These are phyloP conservation scores for Diorhabda sublineata DNA, from an alignment of 1,140 invertebrate genomes.

Conservation along the genomic window DNA sequence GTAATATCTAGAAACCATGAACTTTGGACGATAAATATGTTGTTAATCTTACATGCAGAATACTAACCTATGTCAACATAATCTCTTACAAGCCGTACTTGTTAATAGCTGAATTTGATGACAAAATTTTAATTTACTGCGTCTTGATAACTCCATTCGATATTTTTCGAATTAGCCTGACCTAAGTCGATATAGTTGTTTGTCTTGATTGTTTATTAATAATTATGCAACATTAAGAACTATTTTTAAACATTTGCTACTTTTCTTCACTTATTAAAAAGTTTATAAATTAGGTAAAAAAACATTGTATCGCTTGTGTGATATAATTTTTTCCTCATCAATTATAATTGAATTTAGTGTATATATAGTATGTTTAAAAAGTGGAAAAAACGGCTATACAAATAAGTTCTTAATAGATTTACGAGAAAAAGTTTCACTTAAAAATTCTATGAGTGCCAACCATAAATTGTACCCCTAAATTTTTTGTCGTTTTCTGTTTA, in stretches of 20 bases:
- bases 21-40: conserved; percentile 1
- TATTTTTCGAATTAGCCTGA: conserved; percentile 1
- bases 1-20: background rate
- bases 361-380: too few species aligned
- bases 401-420: too few species aligned
- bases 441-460: too few species aligned
- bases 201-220: background rate
- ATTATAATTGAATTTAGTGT: too few species aligned
- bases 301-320: too few species aligned
- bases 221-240: background rate
- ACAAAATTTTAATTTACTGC: conserved; percentile 1
- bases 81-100: background rate
- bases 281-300: too few species aligned
- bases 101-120: background rate
- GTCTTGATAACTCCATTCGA: background rate
- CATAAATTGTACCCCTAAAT: too few species aligned
- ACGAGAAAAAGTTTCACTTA: too few species aligned
- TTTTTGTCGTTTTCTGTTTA: too few species aligned
- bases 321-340: too few species aligned
- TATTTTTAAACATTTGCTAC: background rate
- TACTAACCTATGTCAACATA: background rate
- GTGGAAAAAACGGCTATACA: too few species aligned
- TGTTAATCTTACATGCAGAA: background rate
- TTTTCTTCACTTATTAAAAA: too few species aligned
- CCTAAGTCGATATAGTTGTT: background rate